These are phyloP conservation scores for Spheniscus mendiculus DNA, from an alignment of 2,113 vertebrate species.

Conservation along the genomic window DNA sequence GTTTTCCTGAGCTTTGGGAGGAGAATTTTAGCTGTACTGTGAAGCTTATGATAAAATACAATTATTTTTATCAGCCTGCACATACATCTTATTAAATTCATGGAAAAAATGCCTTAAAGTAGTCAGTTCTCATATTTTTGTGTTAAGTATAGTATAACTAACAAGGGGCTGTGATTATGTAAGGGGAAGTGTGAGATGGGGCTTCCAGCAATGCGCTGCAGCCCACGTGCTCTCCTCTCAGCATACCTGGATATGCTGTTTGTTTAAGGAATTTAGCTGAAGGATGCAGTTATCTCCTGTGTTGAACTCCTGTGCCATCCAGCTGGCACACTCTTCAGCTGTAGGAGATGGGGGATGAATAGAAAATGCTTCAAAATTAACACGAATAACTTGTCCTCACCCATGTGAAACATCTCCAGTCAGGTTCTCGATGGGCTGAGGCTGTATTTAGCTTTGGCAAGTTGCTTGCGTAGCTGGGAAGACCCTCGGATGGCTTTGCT, in stretches of 20 bases:
- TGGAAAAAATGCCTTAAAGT: background rate
- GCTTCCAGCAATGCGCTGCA: background rate
- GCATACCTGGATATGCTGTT: background rate
- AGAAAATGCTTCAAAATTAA: background rate
- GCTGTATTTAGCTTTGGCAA: background rate
- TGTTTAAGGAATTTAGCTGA: background rate
- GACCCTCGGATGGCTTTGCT: background rate
- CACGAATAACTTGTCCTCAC: background rate
- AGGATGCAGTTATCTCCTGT: background rate
- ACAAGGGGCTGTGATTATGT: background rate
- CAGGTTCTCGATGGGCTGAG: accelerated
- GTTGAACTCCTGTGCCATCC: background rate
- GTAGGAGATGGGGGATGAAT: background rate
- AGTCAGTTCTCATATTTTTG: background rate
- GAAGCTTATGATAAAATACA: background rate
- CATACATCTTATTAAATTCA: background rate
- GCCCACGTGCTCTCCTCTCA: background rate
- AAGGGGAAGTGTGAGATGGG: background rate
- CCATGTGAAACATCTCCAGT: background rate
- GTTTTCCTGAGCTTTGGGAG: background rate
- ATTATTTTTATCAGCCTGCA: background rate
- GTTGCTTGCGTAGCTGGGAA: background rate
- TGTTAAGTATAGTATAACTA: background rate
- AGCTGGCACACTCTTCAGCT: background rate
- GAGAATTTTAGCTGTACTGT: background rate